Percentiles rank a stretch among this genome's conserved stretches.
Evolutionary conservation across 2,888 invertebrate genomes (phyloP).

Genomic region (Deilephila elpenor): DNA sequence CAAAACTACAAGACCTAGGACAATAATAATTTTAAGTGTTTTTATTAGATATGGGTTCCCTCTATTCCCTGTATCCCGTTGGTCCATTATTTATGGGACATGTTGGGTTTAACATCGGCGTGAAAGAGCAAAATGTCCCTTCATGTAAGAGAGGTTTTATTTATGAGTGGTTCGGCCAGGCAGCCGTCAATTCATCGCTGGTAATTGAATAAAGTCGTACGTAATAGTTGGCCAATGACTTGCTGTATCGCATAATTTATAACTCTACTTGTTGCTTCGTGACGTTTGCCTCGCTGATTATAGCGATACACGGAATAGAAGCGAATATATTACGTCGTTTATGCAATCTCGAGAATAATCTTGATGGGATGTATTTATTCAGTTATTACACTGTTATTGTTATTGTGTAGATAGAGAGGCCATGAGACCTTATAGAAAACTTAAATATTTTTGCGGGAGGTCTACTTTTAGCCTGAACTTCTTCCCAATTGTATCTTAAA

Average conservation of each 20-base stretch:
- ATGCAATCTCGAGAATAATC: not conserved
- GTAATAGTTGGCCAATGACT: constrained; percentile 30
- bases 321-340: not conserved
- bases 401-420: too few species aligned
- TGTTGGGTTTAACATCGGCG: not conserved
- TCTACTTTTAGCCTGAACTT: too few species aligned
- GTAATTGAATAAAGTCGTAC: constrained; percentile 30
- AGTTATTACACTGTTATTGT: too few species aligned
- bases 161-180: not conserved
- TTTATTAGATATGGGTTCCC: too few species aligned
- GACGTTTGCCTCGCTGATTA: not conserved
- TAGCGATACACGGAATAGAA: not conserved
- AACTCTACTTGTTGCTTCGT: constrained; percentile 29
- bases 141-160: not conserved
- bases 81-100: too few species aligned
- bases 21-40: too few species aligned
- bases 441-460: too few species aligned
- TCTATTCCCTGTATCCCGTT: too few species aligned
- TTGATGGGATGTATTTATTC: not conserved
- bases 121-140: not conserved
- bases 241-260: constrained; percentile 30
- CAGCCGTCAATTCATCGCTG: constrained; percentile 23
- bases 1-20: too few species aligned
- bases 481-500: too few species aligned
- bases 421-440: too few species aligned